Conservation (phyloP, 2,888 invertebrate species). For the Mylabris sibirica region DNA sequence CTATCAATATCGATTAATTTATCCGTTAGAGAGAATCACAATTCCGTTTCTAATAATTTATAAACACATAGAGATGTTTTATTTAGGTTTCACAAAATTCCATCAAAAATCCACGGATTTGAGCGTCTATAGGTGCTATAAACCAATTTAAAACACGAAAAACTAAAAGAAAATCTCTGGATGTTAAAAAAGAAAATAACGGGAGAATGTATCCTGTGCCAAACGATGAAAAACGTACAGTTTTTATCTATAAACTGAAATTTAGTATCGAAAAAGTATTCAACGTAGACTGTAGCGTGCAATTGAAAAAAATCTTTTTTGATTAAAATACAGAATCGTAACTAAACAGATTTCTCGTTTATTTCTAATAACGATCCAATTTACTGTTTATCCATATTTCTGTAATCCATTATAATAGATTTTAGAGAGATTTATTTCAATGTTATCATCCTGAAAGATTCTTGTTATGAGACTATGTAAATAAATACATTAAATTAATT, state of each 20-base stretch:
- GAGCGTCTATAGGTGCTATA: constrained; percentile 40
- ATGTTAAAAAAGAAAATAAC: neutral
- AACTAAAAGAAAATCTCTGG: neutral
- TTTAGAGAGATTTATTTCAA: neutral
- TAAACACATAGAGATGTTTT: too few species aligned
- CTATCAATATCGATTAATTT: too few species aligned
- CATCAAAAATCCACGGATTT: constrained; percentile 19
- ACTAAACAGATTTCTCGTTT: neutral
- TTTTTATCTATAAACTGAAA: neutral
- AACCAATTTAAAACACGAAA: constrained; percentile 23
- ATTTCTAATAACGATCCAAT: neutral
- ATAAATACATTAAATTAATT: constrained; percentile 1
- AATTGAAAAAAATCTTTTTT: neutral
- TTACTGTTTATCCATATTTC: neutral
- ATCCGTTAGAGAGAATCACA: too few species aligned
- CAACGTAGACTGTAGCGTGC: constrained; percentile 4
- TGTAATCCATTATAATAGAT: neutral
- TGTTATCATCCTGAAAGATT: neutral
- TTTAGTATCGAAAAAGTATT: neutral
- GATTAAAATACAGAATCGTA: neutral
- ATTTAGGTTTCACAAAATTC: constrained; percentile 15
- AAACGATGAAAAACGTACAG: neutral
- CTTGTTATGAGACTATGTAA: constrained; percentile 3
- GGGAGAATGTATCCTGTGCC: neutral
- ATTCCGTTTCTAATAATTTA: too few species aligned